Evolutionary conservation across 2,797 vertebrate species (phyloP), one percentile per base, ranked within the genome.

Genomic region (Acrossocheilus fasciatus): DNA sequence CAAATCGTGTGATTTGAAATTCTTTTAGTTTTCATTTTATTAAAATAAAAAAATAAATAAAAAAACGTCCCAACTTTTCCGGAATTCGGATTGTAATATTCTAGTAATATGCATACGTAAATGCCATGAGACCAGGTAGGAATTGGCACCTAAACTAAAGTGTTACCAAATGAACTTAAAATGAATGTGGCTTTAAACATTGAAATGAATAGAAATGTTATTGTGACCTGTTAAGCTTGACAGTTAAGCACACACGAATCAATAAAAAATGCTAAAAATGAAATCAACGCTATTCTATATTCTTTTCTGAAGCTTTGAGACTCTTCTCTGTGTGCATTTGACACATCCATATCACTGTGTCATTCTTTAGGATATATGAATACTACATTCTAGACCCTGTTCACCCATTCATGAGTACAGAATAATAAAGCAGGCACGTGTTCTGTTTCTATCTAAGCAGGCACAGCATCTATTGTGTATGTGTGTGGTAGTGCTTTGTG

Each of bases 341-440:
- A 66, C 12, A 64, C 26, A 26, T 64, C 4, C 59, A 30, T 64
- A 64, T 64, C 69, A 57, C 17, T 20, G 15, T 82, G 68, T 39
- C 15, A 20, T 18, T 47, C 14, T 74, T 75, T 75, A 75, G 43
- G 41, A 75, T 64, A 73, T 75, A 64, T 83, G 72, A 75, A 75
- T 75, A 75, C 20, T 4, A 39, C 64, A 64, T n/a, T 83, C 11
- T 47, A 81, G 4, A 64, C 43, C 64, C 26, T 78, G 54, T 52
- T 64, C 41, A 75, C 14, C 47, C 57, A 12, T 79, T 74, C 74
- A 76, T 72, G 50, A 62, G 20, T 43, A 23, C 41, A 77, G 74
- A 82, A 17, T 54, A 57, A 83, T 70, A 70, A 57, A 66, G 50
- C 26, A 50, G 41, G 57, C 41, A 66, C 54, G 62, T 36, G 64